A percentile compares a stretch with the other conserved stretches of the same genome.
Conservation (phyloP, 2,113 vertebrate species). For the Odocoileus virginianus region DNA sequence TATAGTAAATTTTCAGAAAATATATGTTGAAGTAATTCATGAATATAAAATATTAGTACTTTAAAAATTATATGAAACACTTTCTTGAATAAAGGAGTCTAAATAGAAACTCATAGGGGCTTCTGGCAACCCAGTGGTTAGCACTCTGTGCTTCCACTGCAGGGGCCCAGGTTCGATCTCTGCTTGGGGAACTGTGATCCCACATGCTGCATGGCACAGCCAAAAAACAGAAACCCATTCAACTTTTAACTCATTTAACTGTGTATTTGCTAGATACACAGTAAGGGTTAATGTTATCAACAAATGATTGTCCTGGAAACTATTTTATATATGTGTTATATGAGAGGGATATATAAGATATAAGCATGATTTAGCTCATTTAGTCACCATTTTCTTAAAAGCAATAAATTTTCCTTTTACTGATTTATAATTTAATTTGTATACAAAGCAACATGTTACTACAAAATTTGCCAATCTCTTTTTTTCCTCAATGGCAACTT, state of each 20-base stretch:
- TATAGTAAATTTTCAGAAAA: background rate
- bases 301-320: background rate
- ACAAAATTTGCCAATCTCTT: background rate
- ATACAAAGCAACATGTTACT: background rate
- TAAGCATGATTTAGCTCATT: background rate
- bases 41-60: background rate
- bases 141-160: background rate
- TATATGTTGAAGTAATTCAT: background rate
- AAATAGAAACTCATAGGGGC: background rate
- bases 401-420: background rate
- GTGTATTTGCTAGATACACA: background rate
- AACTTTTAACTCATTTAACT: background rate
- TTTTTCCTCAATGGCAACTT: background rate
- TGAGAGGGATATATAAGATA: background rate
- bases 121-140: fast-evolving
- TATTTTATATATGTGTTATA: background rate
- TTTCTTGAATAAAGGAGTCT: background rate
- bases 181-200: background rate
- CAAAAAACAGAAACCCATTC: background rate
- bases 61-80: background rate
- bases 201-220: background rate
- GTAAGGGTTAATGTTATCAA: background rate
- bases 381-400: background rate
- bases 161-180: background rate
- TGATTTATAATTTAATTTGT: background rate